Evolutionary conservation across 1,140 invertebrate species (phyloP), one percentile per base, ranked within the genome.

Genomic region (Bradynema listronoti): DNA sequence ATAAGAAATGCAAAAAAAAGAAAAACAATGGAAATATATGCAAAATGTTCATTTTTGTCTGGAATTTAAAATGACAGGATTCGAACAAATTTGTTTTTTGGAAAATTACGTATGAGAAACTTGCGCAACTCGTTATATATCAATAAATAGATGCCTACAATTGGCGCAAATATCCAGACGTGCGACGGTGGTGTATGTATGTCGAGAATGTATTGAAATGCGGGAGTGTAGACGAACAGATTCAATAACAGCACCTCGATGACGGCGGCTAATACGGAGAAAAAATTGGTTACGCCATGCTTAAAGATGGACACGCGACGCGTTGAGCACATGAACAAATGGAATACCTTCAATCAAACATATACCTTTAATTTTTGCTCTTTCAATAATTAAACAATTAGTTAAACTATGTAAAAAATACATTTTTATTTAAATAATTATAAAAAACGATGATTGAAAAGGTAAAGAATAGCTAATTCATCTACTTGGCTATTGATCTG

Each of bases 141-240:
- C 14, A 70, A 32, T 11, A 72, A 42, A 32, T 71, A 73, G 1
- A 72, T 47, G 11, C 71, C 69, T 22, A 72, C 72, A 7, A 73
- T 57, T 14, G 72, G 67, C 4, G 66, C 57, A 47, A 74, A 72
- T 0, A 71, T 30, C 69, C 69, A 72, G 22, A 72, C 54, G 45
- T 70, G 60, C 3, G 45, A 30, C 11, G 69, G 69, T 9, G 69
- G 69, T 7, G 66, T 19, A 11, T 70, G 50, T 36, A 75, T 77
- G 27, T 75, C 73, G 75, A 76, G 77, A 16, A 76, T 57, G 58
- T 78, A 77, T 53, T 77, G 73, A 36, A 78, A 60, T 47, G 70
- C 67, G 14, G 73, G 73, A 3, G 65, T 75, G 58, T 74, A 78
- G 14, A 75, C 66, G 25, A 76, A 76, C 19, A 78, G 30, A 53